A percentile compares a stretch with the other conserved stretches of the same genome.
Evolutionary conservation across 1,140 invertebrate species (phyloP).

Genomic region (silkworm (Bombyx mori)): ASM3026992v2 NC_085120.1:10229501-10230000

Average conservation of each 20-base stretch:
- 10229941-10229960: no score
- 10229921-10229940: no score
- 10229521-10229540: constrained; percentile 49
- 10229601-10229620: constrained; percentile 41
- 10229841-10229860: constrained; percentile 58
- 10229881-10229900: constrained; percentile 37
- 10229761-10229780: constrained; percentile 32
- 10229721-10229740: constrained; percentile 37
- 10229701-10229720: constrained; percentile 27
- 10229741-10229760: constrained; percentile 31
- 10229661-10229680: constrained; percentile 11
- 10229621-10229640: constrained; percentile 2
- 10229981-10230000: no score
- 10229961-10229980: no score
- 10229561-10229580: constrained; percentile 63
- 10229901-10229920: constrained; percentile 11
- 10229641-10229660: constrained; percentile 5
- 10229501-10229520: constrained; percentile 19
- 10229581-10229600: constrained; percentile 64
- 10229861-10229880: constrained; percentile 34
- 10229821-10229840: constrained; percentile 60
- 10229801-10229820: constrained; percentile 60
- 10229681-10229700: constrained; percentile 26
- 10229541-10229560: constrained; percentile 55
- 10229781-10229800: constrained; percentile 16